A percentile compares a stretch with the other conserved stretches of the same genome.
Conservation (phyloP, 1,140 invertebrate species). For the Lycorma delicatula region DNA sequence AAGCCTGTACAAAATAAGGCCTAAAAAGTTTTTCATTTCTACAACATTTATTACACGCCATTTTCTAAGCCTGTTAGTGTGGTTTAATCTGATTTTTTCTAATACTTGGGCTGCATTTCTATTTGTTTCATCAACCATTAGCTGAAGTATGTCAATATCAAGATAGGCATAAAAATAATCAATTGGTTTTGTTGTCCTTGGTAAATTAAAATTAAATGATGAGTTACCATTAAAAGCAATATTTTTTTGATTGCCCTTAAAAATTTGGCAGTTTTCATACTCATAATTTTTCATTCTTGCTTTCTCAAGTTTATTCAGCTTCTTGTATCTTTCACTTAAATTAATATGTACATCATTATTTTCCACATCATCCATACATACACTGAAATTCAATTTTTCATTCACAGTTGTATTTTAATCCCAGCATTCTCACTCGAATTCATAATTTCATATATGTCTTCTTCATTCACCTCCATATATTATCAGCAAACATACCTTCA, state of each 20-base stretch:
- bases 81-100: neutral
- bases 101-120: constrained; percentile 7
- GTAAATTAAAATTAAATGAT: constrained; percentile 6
- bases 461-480: neutral
- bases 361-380: neutral
- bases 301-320: neutral
- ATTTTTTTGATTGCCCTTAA: neutral
- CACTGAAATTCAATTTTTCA: neutral
- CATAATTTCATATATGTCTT: neutral
- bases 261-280: neutral
- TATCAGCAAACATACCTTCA: neutral
- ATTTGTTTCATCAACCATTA: neutral
- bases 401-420: neutral
- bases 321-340: constrained; percentile 3
- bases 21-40: constrained; percentile 15
- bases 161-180: neutral
- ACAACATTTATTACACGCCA: neutral
- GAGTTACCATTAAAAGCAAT: constrained; percentile 3
- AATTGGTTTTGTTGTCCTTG: neutral
- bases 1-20: constrained; percentile 18
- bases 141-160: neutral
- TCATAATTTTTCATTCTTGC: neutral
- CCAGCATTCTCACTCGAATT: neutral
- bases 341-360: neutral
- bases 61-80: neutral